phyloP scores from a whole-genome alignment of 2,888 invertebrate genomes.

The Drosophila colorata region DNA sequence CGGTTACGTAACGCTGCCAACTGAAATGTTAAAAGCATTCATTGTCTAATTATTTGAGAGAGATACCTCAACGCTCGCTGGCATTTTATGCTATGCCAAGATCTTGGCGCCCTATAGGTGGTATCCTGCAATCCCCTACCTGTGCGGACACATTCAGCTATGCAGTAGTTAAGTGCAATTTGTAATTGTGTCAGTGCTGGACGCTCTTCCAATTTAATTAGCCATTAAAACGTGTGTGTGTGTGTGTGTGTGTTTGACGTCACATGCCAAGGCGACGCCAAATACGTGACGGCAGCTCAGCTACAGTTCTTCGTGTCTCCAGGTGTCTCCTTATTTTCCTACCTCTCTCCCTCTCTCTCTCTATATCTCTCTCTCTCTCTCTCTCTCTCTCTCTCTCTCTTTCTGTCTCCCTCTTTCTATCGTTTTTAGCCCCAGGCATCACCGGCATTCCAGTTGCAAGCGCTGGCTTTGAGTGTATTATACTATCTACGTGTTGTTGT shows the following conservation, averaged over 20 bases:
- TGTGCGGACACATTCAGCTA: slow-evolving; percentile 30
- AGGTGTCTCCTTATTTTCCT: slow-evolving; percentile 8
- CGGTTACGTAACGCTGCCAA: slow-evolving; percentile 25
- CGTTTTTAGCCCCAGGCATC: slow-evolving; percentile 9
- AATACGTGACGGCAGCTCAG: slow-evolving; percentile 58
- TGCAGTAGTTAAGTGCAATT: slow-evolving; percentile 75
- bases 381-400: neutral
- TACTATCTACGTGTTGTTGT: slow-evolving; percentile 14
- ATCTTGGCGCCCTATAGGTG: slow-evolving; percentile 46
- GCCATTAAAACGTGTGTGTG: slow-evolving; percentile 67
- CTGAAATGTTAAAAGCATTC: slow-evolving; percentile 55
- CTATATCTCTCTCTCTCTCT: neutral
- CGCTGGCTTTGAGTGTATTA: slow-evolving; percentile 37
- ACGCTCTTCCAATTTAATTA: slow-evolving; percentile 75
- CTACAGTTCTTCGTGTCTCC: slow-evolving; percentile 21
- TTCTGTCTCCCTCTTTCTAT: neutral
- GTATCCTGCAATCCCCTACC: slow-evolving; percentile 6
- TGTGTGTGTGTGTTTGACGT: slow-evolving; percentile 52
- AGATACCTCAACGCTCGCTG: slow-evolving; percentile 27
- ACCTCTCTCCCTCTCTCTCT: neutral
- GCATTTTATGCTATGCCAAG: slow-evolving; percentile 32
- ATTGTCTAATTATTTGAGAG: slow-evolving; percentile 48
- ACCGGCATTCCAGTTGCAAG: slow-evolving; percentile 23
- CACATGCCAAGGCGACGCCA: slow-evolving; percentile 66
- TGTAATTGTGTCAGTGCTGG: slow-evolving; percentile 76